Conservation (phyloP, 2,797 vertebrate genomes). For the Intellagama lesueurii region DNA sequence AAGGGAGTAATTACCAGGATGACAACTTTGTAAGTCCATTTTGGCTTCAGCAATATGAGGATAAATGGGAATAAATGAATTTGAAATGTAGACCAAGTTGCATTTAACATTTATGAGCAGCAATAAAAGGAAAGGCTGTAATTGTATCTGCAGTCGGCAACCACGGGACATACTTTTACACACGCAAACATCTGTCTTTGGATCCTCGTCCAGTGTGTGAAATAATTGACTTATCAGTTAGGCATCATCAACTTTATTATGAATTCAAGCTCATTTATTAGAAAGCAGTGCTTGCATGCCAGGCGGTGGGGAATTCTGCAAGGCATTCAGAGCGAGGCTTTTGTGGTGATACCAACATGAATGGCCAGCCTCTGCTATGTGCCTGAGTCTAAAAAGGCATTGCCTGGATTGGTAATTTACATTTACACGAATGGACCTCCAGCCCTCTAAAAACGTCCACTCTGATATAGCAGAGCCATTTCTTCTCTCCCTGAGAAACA, state of each 20-base stretch:
- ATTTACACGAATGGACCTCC: not conserved
- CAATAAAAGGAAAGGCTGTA: constrained; percentile 71
- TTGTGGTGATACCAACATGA: constrained; percentile 1
- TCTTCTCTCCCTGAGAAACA: no score
- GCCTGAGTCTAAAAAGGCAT: not conserved
- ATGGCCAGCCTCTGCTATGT: not conserved
- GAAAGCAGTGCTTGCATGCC: constrained; percentile 20
- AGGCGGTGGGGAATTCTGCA: accelerated
- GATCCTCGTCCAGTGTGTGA: constrained; percentile 54
- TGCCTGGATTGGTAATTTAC: not conserved
- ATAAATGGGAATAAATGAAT: constrained; percentile 51
- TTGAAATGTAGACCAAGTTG: constrained; percentile 45
- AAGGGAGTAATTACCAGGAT: constrained; percentile 52
- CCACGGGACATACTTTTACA: constrained; percentile 60
- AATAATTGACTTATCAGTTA: constrained; percentile 69
- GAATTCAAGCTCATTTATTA: constrained; percentile 68
- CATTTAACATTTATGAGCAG: constrained; percentile 65
- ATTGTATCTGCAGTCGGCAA: constrained; percentile 63
- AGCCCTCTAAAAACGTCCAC: no score
- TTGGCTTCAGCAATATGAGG: constrained; percentile 38
- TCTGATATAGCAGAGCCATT: no score
- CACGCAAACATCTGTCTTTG: constrained; percentile 72
- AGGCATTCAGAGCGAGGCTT: not conserved
- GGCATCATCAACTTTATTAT: constrained; percentile 69
- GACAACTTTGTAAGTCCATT: constrained; percentile 27